phyloP scores from a whole-genome alignment of 2,113 vertebrate species.

The Suncus etruscus region DNA sequence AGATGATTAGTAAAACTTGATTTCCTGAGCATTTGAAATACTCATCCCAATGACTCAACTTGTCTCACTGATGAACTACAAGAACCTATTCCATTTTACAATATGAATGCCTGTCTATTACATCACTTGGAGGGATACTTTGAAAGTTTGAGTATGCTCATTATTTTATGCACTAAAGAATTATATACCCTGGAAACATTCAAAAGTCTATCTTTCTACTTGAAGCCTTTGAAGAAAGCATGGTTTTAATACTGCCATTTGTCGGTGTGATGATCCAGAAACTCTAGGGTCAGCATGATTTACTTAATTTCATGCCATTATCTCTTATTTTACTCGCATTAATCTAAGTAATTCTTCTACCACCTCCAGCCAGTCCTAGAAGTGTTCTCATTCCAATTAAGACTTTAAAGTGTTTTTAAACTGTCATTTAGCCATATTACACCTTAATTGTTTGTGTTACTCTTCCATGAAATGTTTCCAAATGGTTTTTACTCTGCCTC shows the following conservation, averaged over 20 bases:
- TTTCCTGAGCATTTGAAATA: slow-evolving; percentile 34
- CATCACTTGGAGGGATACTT: background rate
- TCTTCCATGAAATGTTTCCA: slow-evolving; percentile 77
- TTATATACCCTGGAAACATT: background rate
- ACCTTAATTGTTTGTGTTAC: slow-evolving; percentile 75
- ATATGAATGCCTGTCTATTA: background rate
- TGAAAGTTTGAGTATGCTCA: background rate
- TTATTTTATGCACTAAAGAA: slow-evolving; percentile 19
- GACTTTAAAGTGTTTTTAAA: slow-evolving; percentile 72
- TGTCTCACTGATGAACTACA: background rate
- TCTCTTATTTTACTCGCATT: slow-evolving; percentile 69
- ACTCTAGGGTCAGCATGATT: slow-evolving; percentile 66
- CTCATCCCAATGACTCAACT: background rate
- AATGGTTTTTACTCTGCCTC: slow-evolving; percentile 69
- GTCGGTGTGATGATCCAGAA: slow-evolving; percentile 39
- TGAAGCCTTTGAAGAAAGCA: background rate
- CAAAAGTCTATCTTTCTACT: slow-evolving; percentile 11
- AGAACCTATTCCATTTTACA: background rate
- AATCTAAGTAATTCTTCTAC: slow-evolving; percentile 68
- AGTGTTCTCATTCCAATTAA: slow-evolving; percentile 75
- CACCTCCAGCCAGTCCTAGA: slow-evolving; percentile 62
- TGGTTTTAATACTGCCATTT: slow-evolving; percentile 36
- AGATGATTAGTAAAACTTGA: slow-evolving; percentile 25
- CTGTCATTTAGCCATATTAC: slow-evolving; percentile 74
- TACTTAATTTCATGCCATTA: slow-evolving; percentile 71